Evolutionary conservation across 2,888 invertebrate genomes (phyloP).

Genomic region (Tenodera sinensis): DNA sequence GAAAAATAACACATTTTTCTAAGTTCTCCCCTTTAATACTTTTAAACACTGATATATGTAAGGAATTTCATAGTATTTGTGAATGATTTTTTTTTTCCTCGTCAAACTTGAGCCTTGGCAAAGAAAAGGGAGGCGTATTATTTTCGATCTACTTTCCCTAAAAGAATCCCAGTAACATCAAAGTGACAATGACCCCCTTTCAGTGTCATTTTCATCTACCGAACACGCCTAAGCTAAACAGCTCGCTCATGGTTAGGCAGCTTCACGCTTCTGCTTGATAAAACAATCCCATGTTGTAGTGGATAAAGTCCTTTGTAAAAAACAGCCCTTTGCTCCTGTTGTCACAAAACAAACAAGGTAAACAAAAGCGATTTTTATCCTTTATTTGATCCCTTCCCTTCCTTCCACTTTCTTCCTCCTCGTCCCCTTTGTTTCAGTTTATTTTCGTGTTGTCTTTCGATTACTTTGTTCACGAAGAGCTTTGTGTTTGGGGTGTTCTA

Average conservation of each 20-base stretch:
- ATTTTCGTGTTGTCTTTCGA: not conserved
- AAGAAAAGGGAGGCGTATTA: no score
- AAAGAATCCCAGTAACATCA: no score
- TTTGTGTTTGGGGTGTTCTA: not conserved
- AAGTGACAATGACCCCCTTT: no score
- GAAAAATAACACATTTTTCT: no score
- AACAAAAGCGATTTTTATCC: no score
- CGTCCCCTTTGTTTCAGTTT: not conserved
- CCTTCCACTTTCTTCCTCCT: not conserved
- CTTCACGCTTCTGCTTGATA: not conserved
- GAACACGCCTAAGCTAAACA: not conserved
- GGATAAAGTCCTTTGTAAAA: not conserved
- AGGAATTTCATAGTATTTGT: no score
- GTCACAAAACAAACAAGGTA: no score
- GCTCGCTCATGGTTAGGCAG: not conserved
- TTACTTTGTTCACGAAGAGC: not conserved
- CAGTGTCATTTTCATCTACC: not conserved
- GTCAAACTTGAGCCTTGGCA: no score
- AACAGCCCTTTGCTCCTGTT: not conserved
- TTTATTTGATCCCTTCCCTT: not conserved
- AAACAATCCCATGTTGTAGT: not conserved
- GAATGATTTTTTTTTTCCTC: no score
- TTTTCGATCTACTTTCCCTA: no score
- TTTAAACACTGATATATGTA: no score
- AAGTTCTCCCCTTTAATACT: no score